These are phyloP conservation scores for Drosophila pullipes DNA, from an alignment of 2,888 invertebrate genomes.

Conservation along the genomic window DNA sequence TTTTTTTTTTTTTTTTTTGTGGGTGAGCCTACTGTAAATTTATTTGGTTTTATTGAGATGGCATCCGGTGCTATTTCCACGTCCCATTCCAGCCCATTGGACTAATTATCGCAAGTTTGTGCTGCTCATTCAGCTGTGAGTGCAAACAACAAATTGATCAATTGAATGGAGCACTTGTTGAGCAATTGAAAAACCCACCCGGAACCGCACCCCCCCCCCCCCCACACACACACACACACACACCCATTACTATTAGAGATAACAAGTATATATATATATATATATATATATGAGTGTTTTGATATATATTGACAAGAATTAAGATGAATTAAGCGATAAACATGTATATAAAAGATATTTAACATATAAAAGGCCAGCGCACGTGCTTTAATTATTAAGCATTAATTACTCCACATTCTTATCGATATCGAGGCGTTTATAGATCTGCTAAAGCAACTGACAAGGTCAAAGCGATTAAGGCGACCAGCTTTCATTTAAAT, in stretches of 20 bases:
- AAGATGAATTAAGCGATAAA: neutral
- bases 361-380: constrained; percentile 1
- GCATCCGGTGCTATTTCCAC: constrained; percentile 54
- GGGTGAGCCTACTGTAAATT: neutral
- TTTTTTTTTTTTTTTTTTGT: constrained; percentile 1
- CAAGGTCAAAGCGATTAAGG: constrained; percentile 48
- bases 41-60: constrained; percentile 36
- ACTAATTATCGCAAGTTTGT: constrained; percentile 32
- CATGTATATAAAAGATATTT: neutral
- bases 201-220: neutral
- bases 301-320: neutral
- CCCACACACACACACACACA: too few relatives aligned
- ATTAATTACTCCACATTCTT: constrained; percentile 26
- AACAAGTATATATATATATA: constrained; percentile 18
- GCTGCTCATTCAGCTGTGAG: constrained; percentile 51
- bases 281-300: neutral
- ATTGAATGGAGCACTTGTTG: constrained; percentile 37
- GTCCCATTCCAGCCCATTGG: constrained; percentile 57
- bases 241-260: constrained; percentile 7
- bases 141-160: constrained; percentile 56
- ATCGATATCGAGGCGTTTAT: constrained; percentile 31
- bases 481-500: constrained; percentile 5
- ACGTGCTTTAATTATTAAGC: constrained; percentile 30
- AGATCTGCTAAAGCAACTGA: constrained; percentile 27
- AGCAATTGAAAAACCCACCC: constrained; percentile 12